These are phyloP conservation scores for Eupleurogrammus muticus DNA, from an alignment of 2,797 vertebrate species.

Conservation along the genomic window DNA sequence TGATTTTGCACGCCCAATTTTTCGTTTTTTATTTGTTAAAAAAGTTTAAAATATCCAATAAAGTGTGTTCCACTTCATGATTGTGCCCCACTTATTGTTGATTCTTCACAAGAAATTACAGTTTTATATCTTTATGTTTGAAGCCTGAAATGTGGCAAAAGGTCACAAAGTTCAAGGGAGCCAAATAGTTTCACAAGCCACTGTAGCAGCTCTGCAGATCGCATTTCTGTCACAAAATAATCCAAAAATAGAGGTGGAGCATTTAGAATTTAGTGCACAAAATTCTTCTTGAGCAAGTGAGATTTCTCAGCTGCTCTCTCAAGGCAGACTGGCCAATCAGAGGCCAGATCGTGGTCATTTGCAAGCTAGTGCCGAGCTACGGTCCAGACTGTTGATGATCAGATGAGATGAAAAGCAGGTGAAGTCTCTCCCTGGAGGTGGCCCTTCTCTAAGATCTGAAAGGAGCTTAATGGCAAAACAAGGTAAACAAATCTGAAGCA, in stretches of 20 bases:
- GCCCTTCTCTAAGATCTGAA: constrained; percentile 16
- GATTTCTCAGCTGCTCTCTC: constrained; percentile 11
- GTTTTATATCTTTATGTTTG: no score
- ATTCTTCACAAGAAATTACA: no score
- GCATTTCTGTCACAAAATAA: constrained; percentile 27
- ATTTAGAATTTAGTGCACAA: constrained; percentile 7
- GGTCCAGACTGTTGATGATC: constrained; percentile 23
- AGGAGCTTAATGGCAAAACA: constrained; percentile 28
- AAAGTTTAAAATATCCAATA: no score
- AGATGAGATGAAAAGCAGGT: constrained; percentile 20
- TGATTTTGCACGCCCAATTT: no score
- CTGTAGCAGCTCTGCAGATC: constrained; percentile 49
- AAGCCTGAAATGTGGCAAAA: no score
- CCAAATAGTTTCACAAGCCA: no score
- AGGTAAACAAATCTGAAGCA: constrained; percentile 33
- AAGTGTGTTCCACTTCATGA: no score
- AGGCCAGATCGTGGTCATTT: constrained; percentile 40
- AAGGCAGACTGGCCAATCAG: constrained; percentile 28
- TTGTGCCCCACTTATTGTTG: no score
- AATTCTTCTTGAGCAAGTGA: not conserved
- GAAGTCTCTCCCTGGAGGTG: constrained; percentile 2
- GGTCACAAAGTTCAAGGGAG: no score
- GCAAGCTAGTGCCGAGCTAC: no score
- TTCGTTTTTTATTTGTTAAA: no score
- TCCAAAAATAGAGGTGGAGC: constrained; percentile 32